Evolutionary conservation across 2,113 vertebrate species (phyloP).

Genomic region (Circaetus cinerascens): DNA sequence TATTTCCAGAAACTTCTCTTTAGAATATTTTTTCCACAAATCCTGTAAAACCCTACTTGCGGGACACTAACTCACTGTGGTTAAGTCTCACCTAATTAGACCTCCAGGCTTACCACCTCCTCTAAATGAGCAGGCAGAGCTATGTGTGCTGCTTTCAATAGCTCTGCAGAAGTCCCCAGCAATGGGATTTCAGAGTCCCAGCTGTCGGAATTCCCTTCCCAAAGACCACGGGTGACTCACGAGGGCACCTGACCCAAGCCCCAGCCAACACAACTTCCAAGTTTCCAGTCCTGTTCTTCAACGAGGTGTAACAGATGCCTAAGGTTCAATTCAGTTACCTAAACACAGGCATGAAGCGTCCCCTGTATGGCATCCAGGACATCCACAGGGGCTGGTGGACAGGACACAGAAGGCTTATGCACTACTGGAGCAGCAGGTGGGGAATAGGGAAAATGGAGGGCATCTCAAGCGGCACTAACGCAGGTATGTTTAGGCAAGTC

Average conservation of each 20-base stretch:
- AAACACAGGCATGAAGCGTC: neutral
- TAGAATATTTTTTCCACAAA: neutral
- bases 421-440: neutral
- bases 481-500: neutral
- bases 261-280: neutral
- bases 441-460: neutral
- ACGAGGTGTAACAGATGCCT: neutral
- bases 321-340: neutral
- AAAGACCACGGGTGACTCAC: neutral
- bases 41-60: neutral
- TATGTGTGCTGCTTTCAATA: neutral
- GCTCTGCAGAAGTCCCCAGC: neutral
- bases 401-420: neutral
- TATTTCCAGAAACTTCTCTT: neutral
- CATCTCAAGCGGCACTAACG: neutral
- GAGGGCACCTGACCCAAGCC: neutral
- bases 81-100: neutral
- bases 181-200: neutral
- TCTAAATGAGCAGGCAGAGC: neutral
- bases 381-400: rapidly evolving
- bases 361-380: neutral
- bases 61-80: neutral
- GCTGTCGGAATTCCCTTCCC: neutral
- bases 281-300: neutral
- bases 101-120: neutral